A percentile compares a stretch with the other conserved stretches of the same genome.
Evolutionary conservation across 2,113 vertebrate species (phyloP).

Genomic region (Hydrochoerus hydrochaeris): DNA sequence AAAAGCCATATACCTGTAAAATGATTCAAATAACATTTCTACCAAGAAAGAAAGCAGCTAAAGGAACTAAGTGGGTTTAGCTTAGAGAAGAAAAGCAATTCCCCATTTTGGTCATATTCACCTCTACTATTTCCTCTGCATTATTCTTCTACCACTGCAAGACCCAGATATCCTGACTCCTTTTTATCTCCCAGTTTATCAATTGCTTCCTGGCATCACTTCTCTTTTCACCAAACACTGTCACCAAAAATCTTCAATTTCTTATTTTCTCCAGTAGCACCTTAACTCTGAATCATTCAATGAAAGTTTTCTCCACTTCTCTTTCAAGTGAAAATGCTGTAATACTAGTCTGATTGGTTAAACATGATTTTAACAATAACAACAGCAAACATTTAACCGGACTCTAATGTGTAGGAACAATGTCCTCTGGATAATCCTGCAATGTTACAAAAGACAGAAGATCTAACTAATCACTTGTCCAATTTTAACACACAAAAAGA

Average conservation of each 20-base stretch:
- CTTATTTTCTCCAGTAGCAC: conserved; percentile 4
- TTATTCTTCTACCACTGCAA: neutral
- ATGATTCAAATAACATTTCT: conserved; percentile 29
- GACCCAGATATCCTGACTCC: neutral
- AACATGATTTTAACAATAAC: conserved; percentile 50
- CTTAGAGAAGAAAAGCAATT: conserved; percentile 19
- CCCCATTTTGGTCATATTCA: neutral
- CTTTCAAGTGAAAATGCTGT: conserved; percentile 14
- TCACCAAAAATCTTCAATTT: conserved; percentile 59
- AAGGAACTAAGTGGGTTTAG: conserved; percentile 17
- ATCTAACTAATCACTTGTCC: conserved; percentile 48
- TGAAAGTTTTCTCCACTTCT: conserved; percentile 47
- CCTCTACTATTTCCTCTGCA: neutral
- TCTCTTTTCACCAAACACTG: conserved; percentile 50
- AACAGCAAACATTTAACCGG: conserved; percentile 29
- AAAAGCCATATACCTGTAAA: neutral
- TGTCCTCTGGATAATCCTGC: neutral
- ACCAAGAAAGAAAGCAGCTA: conserved; percentile 29
- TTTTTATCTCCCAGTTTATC: neutral
- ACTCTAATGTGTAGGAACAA: neutral
- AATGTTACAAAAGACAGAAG: conserved; percentile 9
- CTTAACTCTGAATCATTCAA: conserved; percentile 50
- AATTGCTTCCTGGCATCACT: conserved; percentile 8
- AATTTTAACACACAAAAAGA: conserved; percentile 21
- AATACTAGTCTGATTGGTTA: neutral